Evolutionary conservation across 2,888 invertebrate genomes (phyloP).

Genomic region (Corythucha ciliata): DNA sequence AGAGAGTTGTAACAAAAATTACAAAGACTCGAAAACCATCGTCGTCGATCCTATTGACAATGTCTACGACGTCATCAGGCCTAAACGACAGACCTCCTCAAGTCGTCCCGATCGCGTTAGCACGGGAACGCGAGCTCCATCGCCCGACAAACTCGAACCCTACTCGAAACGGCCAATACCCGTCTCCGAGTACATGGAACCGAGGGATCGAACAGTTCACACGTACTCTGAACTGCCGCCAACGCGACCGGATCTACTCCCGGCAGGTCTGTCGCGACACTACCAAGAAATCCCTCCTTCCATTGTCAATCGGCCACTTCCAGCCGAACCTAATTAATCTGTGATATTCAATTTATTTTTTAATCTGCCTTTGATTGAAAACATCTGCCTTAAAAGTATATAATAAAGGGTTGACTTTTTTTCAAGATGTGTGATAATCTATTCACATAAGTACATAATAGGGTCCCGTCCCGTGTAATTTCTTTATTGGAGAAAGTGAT

Average conservation of each 20-base stretch:
- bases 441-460: no score
- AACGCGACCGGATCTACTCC: constrained; percentile 36
- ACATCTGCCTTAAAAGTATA: no score
- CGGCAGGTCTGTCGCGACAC: no score
- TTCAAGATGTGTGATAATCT: constrained; percentile 24
- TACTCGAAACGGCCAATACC: constrained; percentile 42
- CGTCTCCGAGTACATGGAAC: constrained; percentile 44
- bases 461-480: neutral
- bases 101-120: constrained; percentile 30
- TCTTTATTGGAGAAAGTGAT: constrained; percentile 15
- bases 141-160: constrained; percentile 50
- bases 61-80: constrained; percentile 54
- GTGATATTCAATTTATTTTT: constrained; percentile 20
- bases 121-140: constrained; percentile 51
- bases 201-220: constrained; percentile 44
- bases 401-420: constrained; percentile 23
- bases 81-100: constrained; percentile 31
- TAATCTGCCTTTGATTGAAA: neutral
- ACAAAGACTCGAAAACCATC: constrained; percentile 35
- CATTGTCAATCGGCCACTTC: constrained; percentile 60
- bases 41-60: constrained; percentile 43
- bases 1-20: constrained; percentile 52
- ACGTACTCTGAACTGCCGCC: constrained; percentile 53
- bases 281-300: no score
- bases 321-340: constrained; percentile 49